A percentile compares a stretch with the other conserved stretches of the same genome.
These are phyloP conservation scores for Macrosteles quadrilineatus DNA, from an alignment of 1,140 invertebrate genomes.

Conservation along the genomic window DNA sequence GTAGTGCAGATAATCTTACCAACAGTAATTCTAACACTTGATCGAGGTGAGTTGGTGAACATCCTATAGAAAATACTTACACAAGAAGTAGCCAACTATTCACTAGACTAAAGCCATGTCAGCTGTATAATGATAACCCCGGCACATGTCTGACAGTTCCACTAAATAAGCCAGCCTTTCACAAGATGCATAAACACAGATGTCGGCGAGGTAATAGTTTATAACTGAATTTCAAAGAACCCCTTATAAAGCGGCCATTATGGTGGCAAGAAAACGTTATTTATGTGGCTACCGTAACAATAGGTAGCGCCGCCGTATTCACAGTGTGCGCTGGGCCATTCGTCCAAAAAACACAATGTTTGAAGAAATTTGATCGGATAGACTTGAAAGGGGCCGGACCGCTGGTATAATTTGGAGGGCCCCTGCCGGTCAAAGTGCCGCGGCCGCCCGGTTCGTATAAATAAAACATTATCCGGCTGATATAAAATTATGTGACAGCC, in stretches of 20 bases:
- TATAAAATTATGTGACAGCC: slow-evolving; percentile 4
- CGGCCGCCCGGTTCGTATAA: slow-evolving; percentile 5
- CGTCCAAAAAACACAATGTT: slow-evolving; percentile 17
- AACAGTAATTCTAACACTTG: too few species aligned
- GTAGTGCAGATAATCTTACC: too few species aligned
- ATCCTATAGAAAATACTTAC: too few species aligned
- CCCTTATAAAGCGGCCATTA: slow-evolving; percentile 21
- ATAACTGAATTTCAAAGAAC: slow-evolving; percentile 26
- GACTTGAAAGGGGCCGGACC: slow-evolving; percentile 8
- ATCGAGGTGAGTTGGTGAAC: too few species aligned
- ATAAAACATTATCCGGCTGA: slow-evolving; percentile 16
- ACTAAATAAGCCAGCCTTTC: background rate
- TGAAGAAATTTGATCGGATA: slow-evolving; percentile 26
- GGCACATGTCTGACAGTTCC: too few species aligned
- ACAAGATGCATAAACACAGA: slow-evolving; percentile 15
- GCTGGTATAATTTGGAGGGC: slow-evolving; percentile 21
- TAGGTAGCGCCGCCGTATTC: background rate
- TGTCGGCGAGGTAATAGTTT: slow-evolving; percentile 15
- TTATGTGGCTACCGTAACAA: slow-evolving; percentile 6
- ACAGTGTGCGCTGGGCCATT: background rate
- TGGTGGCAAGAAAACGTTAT: background rate
- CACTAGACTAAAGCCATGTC: too few species aligned
- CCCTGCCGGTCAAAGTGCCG: slow-evolving; percentile 16
- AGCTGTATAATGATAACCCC: too few species aligned
- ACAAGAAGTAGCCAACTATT: too few species aligned